Base-by-base conservation (phyloP, 2,888 invertebrate genomes). In the Meteorus cinctellus region DNA sequence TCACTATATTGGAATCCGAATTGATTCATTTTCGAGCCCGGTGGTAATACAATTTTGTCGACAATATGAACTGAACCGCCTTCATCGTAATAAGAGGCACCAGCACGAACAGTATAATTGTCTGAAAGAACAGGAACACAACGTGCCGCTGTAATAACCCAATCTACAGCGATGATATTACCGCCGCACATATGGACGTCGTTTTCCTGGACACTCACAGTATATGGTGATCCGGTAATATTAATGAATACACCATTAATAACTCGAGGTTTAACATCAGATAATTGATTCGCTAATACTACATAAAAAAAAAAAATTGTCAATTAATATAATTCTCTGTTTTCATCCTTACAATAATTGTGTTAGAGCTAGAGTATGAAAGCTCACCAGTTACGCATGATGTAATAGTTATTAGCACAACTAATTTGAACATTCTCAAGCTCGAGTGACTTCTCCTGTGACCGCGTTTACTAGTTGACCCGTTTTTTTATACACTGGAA, bases 111-210 rank as follows among this genome's bases (percentile, higher is more conserved):
- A 65, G 90, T 81, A 0, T 93, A 93, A 1, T 55, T 91, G 91
- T 1, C 82, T 75, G 0, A 84, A 81, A n/a, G 86, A 90, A 34
- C n/a, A 31, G 48, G 81, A 69, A 91, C 81, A 79, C 93, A 93
- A 81, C 93, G 93, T 0, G 92, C 93, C 2, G 93, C 93, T 0
- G 92, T 93, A 0, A 93, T 62, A 0, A 93, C 86, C 14, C 90
- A 90, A 55, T 90, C 87, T 12, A 83, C 87, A 14, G 91, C 90
- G 19, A 93, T 88, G 27, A 92, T 91, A 8, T 91, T 89, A 0
- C 92, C 93, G 0, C 93, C 93, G 80, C 93, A 93, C 0, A 87
- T 83, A 80, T 92, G 92, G 0, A 85, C 82, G 0, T 91, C 91
- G 1, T 8, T 2, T 0, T 19, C 0, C 19, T 79, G 82, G 4